phyloP scores from a whole-genome alignment of 2,113 vertebrate species.

The Syrrhaptes paradoxus region DNA sequence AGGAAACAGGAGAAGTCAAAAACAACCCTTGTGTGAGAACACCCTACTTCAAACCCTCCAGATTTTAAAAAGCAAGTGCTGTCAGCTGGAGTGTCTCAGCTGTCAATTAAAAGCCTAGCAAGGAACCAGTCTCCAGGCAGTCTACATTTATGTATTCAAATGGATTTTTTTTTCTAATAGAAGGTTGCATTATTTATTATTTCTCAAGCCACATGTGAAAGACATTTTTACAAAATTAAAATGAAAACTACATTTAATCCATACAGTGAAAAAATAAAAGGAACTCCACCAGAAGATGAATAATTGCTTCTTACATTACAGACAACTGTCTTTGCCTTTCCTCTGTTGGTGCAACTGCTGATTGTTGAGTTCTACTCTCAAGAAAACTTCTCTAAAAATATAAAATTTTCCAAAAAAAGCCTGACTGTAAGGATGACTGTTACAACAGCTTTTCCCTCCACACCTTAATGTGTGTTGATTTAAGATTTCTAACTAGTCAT shows the following conservation, averaged over 20 bases:
- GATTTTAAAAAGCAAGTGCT: not conserved
- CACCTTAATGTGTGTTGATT: not conserved
- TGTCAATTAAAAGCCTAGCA: slow-evolving; percentile 45
- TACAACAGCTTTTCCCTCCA: not conserved
- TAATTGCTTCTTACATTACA: not conserved
- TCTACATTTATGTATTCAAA: not conserved
- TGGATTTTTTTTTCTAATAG: not conserved
- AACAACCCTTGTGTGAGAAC: not conserved
- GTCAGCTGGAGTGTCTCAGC: slow-evolving; percentile 55
- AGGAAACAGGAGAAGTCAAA: not conserved
- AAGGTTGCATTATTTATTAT: slow-evolving; percentile 19
- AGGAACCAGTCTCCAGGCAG: slow-evolving; percentile 32
- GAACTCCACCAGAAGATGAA: not conserved
- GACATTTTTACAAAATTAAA: not conserved
- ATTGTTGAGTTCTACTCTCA: not conserved
- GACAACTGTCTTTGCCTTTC: not conserved
- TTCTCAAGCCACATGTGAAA: not conserved
- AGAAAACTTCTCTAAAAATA: not conserved
- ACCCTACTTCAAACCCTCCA: not conserved
- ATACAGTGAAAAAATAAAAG: not conserved
- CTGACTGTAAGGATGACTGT: not conserved
- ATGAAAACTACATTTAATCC: slow-evolving; percentile 6
- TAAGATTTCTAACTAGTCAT: not conserved
- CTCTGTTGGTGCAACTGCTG: not conserved
- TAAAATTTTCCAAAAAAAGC: not conserved